phyloP scores from a whole-genome alignment of 2,113 vertebrate species.

The Madoqua kirkii region DNA sequence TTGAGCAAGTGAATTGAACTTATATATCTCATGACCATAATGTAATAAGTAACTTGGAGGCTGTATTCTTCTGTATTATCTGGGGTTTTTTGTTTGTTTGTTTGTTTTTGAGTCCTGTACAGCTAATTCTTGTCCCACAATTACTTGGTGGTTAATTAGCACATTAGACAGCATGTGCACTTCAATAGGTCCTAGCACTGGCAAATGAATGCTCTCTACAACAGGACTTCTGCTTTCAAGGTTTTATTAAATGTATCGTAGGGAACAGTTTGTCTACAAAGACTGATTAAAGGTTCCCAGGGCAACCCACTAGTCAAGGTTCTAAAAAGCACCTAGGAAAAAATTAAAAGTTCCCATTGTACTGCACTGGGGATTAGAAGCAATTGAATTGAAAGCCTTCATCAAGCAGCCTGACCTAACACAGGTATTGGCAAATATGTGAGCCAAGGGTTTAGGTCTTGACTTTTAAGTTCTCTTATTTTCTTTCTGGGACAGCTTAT shows the following conservation, averaged over 20 bases:
- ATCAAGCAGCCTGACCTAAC: neutral
- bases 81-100: neutral
- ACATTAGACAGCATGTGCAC: neutral
- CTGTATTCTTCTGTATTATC: constrained; percentile 31
- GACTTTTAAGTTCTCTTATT: neutral
- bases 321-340: neutral
- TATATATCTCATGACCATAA: neutral
- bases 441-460: constrained; percentile 17
- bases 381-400: neutral
- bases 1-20: neutral
- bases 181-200: neutral
- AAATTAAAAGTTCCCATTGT: neutral
- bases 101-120: neutral
- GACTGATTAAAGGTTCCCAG: neutral
- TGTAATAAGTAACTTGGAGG: neutral
- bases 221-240: neutral
- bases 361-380: neutral
- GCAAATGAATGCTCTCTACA: neutral
- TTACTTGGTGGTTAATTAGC: neutral
- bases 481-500: neutral
- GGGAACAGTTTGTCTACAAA: neutral
- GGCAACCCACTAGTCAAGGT: neutral
- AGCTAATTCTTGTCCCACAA: neutral
- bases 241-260: neutral
- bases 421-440: constrained; percentile 19